Evolutionary conservation across 1,140 invertebrate species (phyloP).

Genomic region (Plutomurus gul): DNA sequence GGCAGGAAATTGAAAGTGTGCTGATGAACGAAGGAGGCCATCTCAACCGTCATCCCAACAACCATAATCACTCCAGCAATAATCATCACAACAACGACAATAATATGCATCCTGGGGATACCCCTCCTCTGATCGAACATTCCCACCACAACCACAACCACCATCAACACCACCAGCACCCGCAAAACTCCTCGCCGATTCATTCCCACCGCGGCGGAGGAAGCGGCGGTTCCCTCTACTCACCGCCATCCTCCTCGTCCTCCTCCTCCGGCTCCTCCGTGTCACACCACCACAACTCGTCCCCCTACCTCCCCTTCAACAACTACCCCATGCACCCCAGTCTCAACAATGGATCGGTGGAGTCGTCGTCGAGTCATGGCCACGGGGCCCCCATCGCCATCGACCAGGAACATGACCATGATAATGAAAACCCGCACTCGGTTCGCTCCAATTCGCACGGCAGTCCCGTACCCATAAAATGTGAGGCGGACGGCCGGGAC

Average conservation of each 20-base stretch:
- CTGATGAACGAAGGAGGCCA: slow-evolving; percentile 56
- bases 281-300: not conserved
- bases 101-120: not conserved
- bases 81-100: not conserved
- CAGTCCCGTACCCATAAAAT: not conserved
- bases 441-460: too few relatives aligned
- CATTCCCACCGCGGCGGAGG: not conserved
- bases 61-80: not conserved
- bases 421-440: not conserved
- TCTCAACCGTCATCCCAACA: slow-evolving; percentile 6
- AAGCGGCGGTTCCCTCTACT: not conserved
- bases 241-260: not conserved
- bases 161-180: not conserved
- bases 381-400: not conserved
- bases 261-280: not conserved
- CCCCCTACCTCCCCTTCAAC: not conserved
- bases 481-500: not conserved
- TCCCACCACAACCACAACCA: not conserved
- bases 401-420: not conserved
- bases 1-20: slow-evolving; percentile 63
- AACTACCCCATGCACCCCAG: not conserved
- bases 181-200: not conserved
- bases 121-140: not conserved
- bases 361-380: not conserved
- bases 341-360: not conserved